phyloP scores from a whole-genome alignment of 2,113 vertebrate genomes.

The Asarcornis scutulata region DNA sequence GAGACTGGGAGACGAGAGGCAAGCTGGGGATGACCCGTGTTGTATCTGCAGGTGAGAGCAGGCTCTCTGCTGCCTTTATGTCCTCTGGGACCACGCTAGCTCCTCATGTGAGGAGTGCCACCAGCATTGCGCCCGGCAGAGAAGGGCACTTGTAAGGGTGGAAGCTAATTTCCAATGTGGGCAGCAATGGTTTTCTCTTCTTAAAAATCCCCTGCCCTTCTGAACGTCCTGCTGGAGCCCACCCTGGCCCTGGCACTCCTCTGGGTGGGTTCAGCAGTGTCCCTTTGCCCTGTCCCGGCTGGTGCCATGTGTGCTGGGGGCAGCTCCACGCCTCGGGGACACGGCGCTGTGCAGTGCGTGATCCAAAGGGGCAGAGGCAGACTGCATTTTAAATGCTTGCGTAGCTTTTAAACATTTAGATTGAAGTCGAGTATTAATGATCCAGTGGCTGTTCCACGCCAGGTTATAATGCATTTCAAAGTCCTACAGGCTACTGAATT shows the following conservation, averaged over 20 bases:
- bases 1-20: neutral
- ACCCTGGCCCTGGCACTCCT: neutral
- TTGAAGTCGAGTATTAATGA: constrained; percentile 15
- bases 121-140: neutral
- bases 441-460: constrained; percentile 10
- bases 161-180: neutral
- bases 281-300: neutral
- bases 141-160: neutral
- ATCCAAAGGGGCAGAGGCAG: neutral
- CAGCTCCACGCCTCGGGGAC: neutral
- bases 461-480: constrained; percentile 29
- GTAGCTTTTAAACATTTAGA: constrained; percentile 36
- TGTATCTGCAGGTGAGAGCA: neutral
- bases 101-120: neutral
- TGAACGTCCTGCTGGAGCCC: neutral
- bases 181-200: neutral
- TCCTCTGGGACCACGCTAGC: neutral
- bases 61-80: neutral
- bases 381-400: neutral
- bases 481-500: constrained; percentile 52
- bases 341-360: neutral
- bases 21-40: neutral
- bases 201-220: neutral
- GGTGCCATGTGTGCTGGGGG: neutral
- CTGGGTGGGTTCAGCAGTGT: neutral